phyloP scores from a whole-genome alignment of 2,888 invertebrate species.

The Timema podura region DNA sequence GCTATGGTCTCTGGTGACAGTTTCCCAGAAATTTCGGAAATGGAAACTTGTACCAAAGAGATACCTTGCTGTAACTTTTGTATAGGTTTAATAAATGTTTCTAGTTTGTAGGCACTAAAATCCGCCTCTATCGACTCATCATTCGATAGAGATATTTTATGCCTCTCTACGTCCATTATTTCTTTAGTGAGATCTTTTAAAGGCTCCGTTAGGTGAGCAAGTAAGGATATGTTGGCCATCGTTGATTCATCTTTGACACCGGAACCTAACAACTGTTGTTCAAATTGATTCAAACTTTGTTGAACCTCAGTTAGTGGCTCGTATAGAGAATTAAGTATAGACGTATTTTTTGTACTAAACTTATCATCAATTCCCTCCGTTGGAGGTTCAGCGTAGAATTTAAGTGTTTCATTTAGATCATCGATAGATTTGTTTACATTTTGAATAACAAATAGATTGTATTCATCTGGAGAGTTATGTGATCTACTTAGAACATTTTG shows the following conservation, averaged over 20 bases:
- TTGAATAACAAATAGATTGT: constrained; percentile 16
- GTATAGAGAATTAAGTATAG: constrained; percentile 43
- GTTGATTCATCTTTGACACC: constrained; percentile 15
- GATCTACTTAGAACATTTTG: no score
- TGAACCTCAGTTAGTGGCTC: constrained; percentile 45
- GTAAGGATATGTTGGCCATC: constrained; percentile 26
- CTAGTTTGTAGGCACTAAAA: neutral
- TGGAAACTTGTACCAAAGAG: neutral
- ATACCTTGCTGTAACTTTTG: neutral
- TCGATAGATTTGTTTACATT: constrained; percentile 19
- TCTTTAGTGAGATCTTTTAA: constrained; percentile 46
- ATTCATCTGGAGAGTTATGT: no score
- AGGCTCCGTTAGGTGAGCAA: constrained; percentile 45
- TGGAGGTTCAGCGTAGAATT: neutral
- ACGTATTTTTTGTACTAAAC: no score
- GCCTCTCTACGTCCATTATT: constrained; percentile 38
- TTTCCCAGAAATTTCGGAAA: neutral
- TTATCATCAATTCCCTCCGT: neutral
- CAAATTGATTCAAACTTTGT: constrained; percentile 42
- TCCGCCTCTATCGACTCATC: no score
- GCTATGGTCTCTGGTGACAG: constrained; percentile 9
- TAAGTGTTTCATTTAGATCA: constrained; percentile 16
- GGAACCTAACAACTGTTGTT: constrained; percentile 24
- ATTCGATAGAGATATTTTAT: neutral
- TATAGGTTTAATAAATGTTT: neutral